Evolutionary conservation across 2,888 invertebrate genomes (phyloP), one percentile per base, ranked within the genome.

Genomic region (Phragmatobia fuliginosa): DNA sequence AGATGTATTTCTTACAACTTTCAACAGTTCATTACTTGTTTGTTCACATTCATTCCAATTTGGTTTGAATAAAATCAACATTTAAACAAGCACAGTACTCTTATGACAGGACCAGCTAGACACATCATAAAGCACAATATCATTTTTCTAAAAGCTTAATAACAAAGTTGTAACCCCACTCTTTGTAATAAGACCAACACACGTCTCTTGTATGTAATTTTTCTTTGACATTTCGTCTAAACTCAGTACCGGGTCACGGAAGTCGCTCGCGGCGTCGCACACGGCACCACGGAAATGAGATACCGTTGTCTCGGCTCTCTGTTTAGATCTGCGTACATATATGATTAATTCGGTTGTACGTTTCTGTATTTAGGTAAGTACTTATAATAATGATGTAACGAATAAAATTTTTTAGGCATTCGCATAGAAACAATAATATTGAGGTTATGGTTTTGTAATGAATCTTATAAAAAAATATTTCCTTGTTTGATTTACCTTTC

Each of bases 251-350:
- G 45, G 59, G 69, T 71, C 77, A 49, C 80, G 78, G 76, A 74
- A 72, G 72, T 76, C 62, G 73, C 77, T 76, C 67, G 77, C 73
- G 79, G 83, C 75, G 76, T 70, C 74, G 74, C 74, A 75, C 76
- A 73, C 79, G 81, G 76, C 74, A 75, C 72, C 66, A 78, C 75
- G 82, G 85, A 83, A 82, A 86, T 83, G 80, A 84, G 83, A 78
- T 75, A 77, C 82, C 81, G 79, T 71, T 77, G 71, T 67, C 69
- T 63, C 75, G 52, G 70, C 67, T 62, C 65, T 38, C 33, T 77
- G 77, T 73, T 71, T 59, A 73, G 71, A 78, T 76, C 78, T 80
- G 60, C 68, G 59, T 67, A 72, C 62, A 72, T 79, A 72, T 79
- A 70, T 74, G 68, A 78, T 82, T 82, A 76, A 80, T 80, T 77